Base-by-base conservation (phyloP, 2,113 vertebrate species). In the Typhlomys cinereus region DNA sequence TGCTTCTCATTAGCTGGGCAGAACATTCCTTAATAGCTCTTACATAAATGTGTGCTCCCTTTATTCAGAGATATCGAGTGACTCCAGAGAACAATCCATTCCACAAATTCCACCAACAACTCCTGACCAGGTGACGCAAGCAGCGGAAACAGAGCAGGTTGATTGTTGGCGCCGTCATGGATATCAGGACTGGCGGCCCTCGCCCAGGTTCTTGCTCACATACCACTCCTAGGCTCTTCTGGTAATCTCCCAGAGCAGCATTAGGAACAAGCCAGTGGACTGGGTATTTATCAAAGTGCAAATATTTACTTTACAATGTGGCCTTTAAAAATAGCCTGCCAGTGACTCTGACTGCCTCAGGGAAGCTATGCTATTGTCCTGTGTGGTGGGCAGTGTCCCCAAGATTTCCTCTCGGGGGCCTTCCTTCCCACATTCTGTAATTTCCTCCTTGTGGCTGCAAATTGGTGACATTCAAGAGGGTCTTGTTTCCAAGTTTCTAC, bases 251-350 rank as follows among this genome's bases (percentile, higher is more conserved):
- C 93, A 95, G 89, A 90, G 83, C 87, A 86, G 73, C 93, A 85
- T 88, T 96, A 89, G 88, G 82, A 87, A 97, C 74, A 93, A 96
- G 88, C 66, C 91, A 78, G 85, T 34, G 14, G 79, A 70, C 39
- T 74, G 80, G 69, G 94, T 66, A 62, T 87, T 86, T 78, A 95
- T 86, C 96, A 91, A 79, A 92, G 86, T 74, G 86, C 96, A 97
- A 97, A 97, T 92, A 96, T 97, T 98, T 97, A 92, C 93, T 96
- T 95, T 96, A 88, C 74, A 93, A 80, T 39, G 79, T 73, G 85
- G 91, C 85, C 90, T 91, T 96, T 97, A 96, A 97, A 97, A 97
- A 97, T 90, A 98, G 90, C 93, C 90, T 75, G 64, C 23, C 91
- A 66, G 85, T 93, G 81, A 80, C 79, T 31, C 73, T 15, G n/a